These are phyloP conservation scores for Ypsolopha sequella DNA, from an alignment of 2,888 invertebrate genomes.

Conservation along the genomic window DNA sequence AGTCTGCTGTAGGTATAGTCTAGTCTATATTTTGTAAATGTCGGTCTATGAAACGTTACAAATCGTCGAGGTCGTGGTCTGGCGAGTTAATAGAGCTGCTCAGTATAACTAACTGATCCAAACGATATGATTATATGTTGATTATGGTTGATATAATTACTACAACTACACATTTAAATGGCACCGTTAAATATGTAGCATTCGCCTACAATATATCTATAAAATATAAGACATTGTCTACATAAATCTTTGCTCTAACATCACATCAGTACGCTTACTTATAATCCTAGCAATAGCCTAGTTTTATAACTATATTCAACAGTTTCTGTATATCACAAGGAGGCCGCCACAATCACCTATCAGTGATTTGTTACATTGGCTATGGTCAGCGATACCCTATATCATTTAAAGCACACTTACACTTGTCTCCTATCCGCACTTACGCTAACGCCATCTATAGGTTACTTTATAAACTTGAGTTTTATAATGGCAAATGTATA, in stretches of 20 bases:
- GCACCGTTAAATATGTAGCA: slow-evolving; percentile 59
- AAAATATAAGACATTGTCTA: slow-evolving; percentile 6
- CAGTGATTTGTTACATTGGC: not conserved
- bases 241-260: slow-evolving; percentile 54
- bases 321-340: not conserved
- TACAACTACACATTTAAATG: slow-evolving; percentile 45
- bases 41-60: no score
- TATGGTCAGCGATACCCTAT: not conserved
- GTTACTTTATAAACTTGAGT: not conserved
- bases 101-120: no score
- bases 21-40: no score
- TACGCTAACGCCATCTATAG: not conserved
- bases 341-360: not conserved
- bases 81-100: no score
- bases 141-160: slow-evolving; percentile 18
- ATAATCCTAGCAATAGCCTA: slow-evolving; percentile 15
- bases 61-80: no score
- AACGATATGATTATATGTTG: no score
- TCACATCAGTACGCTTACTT: slow-evolving; percentile 62
- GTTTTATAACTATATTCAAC: not conserved
- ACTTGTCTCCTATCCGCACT: not conserved
- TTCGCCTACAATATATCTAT: slow-evolving; percentile 21
- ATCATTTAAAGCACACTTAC: not conserved
- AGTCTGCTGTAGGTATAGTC: no score
- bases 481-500: not conserved